Base-by-base conservation (phyloP, 2,797 vertebrate species). In the Naso thynnoides region DNA sequence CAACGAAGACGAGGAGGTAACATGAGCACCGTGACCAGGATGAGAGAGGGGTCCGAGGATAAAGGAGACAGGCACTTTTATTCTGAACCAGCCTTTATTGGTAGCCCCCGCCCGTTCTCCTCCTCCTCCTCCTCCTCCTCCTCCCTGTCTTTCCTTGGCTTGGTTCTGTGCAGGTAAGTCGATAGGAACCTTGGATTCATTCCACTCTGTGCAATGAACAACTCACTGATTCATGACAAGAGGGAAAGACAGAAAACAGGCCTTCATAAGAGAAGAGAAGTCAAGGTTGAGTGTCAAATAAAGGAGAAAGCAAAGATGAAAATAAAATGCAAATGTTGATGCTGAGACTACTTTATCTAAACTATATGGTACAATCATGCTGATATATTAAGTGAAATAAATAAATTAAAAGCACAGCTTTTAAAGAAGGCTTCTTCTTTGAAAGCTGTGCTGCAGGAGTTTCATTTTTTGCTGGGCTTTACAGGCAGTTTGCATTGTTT, bases 21-120 rank as follows among this genome's bases (percentile, higher is more conserved):
- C 77, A 82, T 65, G 90, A 94, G 93, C 90, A 78, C 76, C 18
- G 29, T 65, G 79, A 71, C 83, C 85, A 73, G 78, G 85, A 72
- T 70, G 69, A 86, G 78, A 80, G 86, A 81, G 75, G 84, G 73
- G 70, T 65, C 57, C 18, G 73, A 49, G 76, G 82, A 88, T 86
- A 83, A 92, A 87, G 73, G 77, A 86, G 76, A 77, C 74, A 73
- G 52, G 82, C 86, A 86, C 69, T 23, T 72, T 76, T 82, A 73
- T 69, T 89, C 85, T 89, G 75, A 91, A 86, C 54, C 73, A 47
- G 81, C 44, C 86, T 90, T 91, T 91, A 91, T 90, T 86, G 69
- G 64, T 19, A 71, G 64, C 31, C 62, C 79, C 69, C 47, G n/a
- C 58, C 52, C 52, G 21, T 73, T 73, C 76, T 60, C 53, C 53